Evolutionary conservation across 2,888 invertebrate genomes (phyloP).

Genomic region (Megaustenia siamemsis): DNA sequence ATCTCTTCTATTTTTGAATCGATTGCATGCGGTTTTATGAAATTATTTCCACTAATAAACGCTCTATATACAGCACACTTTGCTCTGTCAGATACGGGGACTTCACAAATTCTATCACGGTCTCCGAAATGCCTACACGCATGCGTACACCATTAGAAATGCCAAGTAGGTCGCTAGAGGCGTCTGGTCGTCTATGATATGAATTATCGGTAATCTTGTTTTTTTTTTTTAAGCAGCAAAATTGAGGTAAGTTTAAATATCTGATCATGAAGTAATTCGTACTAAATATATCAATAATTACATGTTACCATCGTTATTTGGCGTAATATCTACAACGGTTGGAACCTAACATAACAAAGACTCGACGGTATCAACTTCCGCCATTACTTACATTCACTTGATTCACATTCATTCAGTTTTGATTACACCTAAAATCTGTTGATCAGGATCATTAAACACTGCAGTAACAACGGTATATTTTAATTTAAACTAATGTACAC

Average conservation of each 20-base stretch:
- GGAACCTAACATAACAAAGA: not conserved
- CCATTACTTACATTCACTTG: not conserved
- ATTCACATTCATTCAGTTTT: too few relatives aligned
- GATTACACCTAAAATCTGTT: too few relatives aligned
- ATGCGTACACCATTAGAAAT: constrained; percentile 39
- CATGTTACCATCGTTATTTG: not conserved
- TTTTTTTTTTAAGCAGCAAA: not conserved
- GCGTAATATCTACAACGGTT: not conserved
- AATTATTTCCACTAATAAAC: too few relatives aligned
- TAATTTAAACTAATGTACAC: too few relatives aligned
- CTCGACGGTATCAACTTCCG: constrained; percentile 20
- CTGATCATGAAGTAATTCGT: not conserved
- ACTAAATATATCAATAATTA: too few relatives aligned
- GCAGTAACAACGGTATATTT: too few relatives aligned
- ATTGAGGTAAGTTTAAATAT: not conserved
- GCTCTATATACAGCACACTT: too few relatives aligned
- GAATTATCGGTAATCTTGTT: not conserved
- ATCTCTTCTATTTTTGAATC: too few relatives aligned
- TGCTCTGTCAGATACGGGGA: too few relatives aligned
- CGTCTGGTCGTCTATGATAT: constrained; percentile 7
- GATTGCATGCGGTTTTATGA: too few relatives aligned
- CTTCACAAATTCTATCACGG: constrained; percentile 3
- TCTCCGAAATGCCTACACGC: not conserved
- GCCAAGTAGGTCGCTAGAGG: constrained; percentile 40
- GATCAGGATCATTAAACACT: too few relatives aligned